Evolutionary conservation across 1,140 invertebrate genomes (phyloP).

Genomic region (Ceratoteleas bidentatus): DNA sequence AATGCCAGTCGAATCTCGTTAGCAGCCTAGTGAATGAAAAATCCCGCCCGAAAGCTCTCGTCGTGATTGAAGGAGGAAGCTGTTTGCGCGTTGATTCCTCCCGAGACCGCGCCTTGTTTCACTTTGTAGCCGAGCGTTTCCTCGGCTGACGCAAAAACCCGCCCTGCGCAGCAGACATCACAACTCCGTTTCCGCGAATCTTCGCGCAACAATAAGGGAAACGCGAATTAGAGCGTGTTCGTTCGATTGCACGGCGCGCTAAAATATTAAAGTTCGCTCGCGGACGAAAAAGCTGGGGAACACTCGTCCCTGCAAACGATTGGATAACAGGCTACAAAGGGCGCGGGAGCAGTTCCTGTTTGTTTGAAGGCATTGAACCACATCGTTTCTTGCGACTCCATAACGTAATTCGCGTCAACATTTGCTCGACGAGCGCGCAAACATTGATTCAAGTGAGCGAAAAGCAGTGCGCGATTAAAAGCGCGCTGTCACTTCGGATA

Average conservation of each 20-base stretch:
- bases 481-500: constrained; percentile 38
- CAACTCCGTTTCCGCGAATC: constrained; percentile 50
- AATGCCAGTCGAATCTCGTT: constrained; percentile 43
- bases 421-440: constrained; percentile 34
- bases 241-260: constrained; percentile 47
- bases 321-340: constrained; percentile 46
- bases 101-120: constrained; percentile 45
- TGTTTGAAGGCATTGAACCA: constrained; percentile 48
- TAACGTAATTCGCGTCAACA: constrained; percentile 56
- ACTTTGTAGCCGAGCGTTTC: constrained; percentile 57
- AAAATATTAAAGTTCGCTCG: constrained; percentile 48
- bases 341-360: constrained; percentile 43
- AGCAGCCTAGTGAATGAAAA: constrained; percentile 46
- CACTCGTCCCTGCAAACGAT: constrained; percentile 35
- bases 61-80: constrained; percentile 61
- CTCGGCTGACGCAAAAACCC: constrained; percentile 50
- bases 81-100: constrained; percentile 57
- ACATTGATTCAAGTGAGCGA: constrained; percentile 40
- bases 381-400: constrained; percentile 51
- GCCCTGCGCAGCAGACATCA: constrained; percentile 31
- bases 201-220: constrained; percentile 45
- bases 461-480: constrained; percentile 43
- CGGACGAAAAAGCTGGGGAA: constrained; percentile 18
- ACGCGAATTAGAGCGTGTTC: constrained; percentile 52
- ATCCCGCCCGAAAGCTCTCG: constrained; percentile 52